Conservation (phyloP, 2,888 invertebrate genomes). For the Caenorhabditis becei region DNA sequence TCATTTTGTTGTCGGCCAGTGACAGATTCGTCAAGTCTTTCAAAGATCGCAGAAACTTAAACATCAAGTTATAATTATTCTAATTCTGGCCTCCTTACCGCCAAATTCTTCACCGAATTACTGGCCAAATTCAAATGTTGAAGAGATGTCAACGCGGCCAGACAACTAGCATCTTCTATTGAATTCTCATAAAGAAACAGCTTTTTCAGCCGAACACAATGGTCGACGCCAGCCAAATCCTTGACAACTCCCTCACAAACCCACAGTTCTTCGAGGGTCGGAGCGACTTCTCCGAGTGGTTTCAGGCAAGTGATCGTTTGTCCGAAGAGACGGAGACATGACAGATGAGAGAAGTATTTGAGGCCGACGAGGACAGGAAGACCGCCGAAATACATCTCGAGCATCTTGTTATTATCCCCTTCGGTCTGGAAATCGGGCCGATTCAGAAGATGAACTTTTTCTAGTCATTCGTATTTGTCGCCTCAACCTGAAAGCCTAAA, state of each 20-base stretch:
- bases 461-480: too few relatives aligned
- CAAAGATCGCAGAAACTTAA: constrained; percentile 68
- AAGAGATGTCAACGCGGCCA: constrained; percentile 61
- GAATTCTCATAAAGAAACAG: constrained; percentile 75
- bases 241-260: constrained; percentile 75
- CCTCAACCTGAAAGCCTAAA: too few relatives aligned
- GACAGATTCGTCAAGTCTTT: constrained; percentile 67
- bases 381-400: constrained; percentile 77
- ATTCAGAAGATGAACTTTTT: too few relatives aligned
- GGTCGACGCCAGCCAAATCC: constrained; percentile 74
- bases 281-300: constrained; percentile 74
- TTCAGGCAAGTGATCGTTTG: constrained; percentile 74
- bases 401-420: constrained; percentile 66
- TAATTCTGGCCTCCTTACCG: constrained; percentile 10
- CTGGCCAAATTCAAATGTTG: constrained; percentile 65
- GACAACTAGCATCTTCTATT: constrained; percentile 67
- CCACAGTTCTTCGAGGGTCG: constrained; percentile 77
- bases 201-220: constrained; percentile 69
- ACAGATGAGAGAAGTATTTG: constrained; percentile 73
- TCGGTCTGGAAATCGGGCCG: constrained; percentile 65
- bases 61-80: background rate
- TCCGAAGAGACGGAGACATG: constrained; percentile 68
- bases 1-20: constrained; percentile 68
- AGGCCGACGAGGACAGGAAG: constrained; percentile 77
- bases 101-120: constrained; percentile 52